Evolutionary conservation across 2,888 invertebrate species (phyloP), one percentile per base, ranked within the genome.

Genomic region (Asteroscopus sphinx): DNA sequence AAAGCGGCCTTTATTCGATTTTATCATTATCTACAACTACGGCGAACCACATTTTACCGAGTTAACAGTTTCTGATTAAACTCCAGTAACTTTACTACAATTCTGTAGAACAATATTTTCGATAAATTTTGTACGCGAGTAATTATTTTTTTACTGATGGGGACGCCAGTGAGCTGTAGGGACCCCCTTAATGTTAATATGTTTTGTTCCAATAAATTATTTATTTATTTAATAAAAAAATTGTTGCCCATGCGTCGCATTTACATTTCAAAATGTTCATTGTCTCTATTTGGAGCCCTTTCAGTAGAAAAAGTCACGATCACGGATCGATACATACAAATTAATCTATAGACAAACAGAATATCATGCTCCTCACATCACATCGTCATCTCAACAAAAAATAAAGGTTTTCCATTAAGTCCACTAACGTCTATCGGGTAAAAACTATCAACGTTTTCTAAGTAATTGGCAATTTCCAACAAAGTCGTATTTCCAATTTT

Each of bases 391-490:
- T 8, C n/a, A 47, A 45, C 36, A 59, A 62, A 62, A 72, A 60
- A 44, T 11, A 33, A 44, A 41, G 11, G 21, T 9, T 44, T 47
- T 45, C 28, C 40, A 48, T 53, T 54, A 46, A 15, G 16, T 36
- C 47, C 33, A 16, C 40, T 49, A 36, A 48, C 25, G 48, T 58
- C 45, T 51, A 57, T 35, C 21, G 8, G 15, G 16, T 28, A 61
- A 64, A 73, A 70, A 56, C 46, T 5, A 30, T 40, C 49, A 42
- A 62, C 32, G 39, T 68, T 76, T 70, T 67, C 68, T 76, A 73
- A 76, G 68, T 79, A 75, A 80, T 76, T 76, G 79, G 73, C 69
- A 73, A 79, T 79, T 80, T 78, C 56, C 63, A 68, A 73, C 73
- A 75, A 79, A 73, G 71, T 70, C 76, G 66, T 66, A 79, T 77